Evolutionary conservation across 2,113 vertebrate genomes (phyloP).

Genomic region (Meles meles): DNA sequence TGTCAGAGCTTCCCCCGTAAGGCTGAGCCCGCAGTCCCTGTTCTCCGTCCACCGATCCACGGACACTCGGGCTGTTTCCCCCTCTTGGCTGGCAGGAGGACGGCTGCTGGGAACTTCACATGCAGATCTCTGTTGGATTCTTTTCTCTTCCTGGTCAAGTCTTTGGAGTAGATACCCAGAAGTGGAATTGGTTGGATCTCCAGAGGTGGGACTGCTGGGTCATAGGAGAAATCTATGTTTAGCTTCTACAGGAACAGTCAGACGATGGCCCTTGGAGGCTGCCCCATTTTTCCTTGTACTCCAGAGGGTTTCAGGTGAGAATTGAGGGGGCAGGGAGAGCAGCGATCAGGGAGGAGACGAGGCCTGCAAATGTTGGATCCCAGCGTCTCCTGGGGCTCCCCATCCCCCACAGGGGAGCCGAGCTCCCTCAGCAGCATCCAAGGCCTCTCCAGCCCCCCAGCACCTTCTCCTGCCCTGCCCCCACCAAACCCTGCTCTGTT

Average conservation of each 20-base stretch:
- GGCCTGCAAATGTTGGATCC: no score
- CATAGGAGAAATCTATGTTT: not conserved
- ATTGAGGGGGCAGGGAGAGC: not conserved
- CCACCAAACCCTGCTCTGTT: not conserved
- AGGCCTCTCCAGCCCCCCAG: not conserved
- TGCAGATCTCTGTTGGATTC: not conserved
- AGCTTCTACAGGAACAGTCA: not conserved
- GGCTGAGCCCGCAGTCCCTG: not conserved
- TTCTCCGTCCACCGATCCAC: not conserved
- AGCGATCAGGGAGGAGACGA: not conserved
- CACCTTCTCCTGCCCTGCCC: not conserved
- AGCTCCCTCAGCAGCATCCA: not conserved
- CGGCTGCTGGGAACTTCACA: not conserved
- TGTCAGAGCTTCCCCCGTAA: not conserved
- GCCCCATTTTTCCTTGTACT: not conserved
- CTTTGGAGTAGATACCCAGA: not conserved
- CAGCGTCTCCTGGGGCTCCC: not conserved
- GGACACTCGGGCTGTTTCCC: not conserved
- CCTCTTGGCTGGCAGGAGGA: not conserved
- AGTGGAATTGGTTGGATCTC: not conserved
- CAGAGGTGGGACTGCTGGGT: not conserved
- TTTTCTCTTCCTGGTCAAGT: not conserved
- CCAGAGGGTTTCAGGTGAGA: not conserved
- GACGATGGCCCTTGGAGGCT: not conserved
- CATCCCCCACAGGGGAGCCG: accelerated